Evolutionary conservation across 2,113 vertebrate genomes (phyloP).

Genomic region (Calyptommatus sinebrachiatus): DNA sequence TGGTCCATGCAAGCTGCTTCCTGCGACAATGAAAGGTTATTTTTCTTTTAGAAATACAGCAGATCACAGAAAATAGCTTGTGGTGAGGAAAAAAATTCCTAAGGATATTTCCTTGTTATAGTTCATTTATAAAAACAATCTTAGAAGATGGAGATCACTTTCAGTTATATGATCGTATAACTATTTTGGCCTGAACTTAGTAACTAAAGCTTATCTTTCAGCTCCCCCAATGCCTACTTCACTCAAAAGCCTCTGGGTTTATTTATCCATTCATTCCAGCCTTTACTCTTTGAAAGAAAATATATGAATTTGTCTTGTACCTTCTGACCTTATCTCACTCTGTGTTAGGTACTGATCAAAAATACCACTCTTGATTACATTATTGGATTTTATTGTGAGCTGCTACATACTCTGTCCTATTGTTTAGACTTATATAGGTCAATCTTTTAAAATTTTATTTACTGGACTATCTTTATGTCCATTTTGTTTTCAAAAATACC

Average conservation of each 20-base stretch:
- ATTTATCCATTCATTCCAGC: neutral
- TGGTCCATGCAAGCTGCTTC: neutral
- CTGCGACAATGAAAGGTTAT: neutral
- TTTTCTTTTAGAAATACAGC: constrained; percentile 8
- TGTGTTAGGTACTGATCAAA: neutral
- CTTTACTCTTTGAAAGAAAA: neutral
- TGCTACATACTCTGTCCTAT: too few species aligned
- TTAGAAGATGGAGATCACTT: neutral
- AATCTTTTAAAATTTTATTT: too few species aligned
- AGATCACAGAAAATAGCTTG: neutral
- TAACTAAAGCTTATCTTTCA: neutral
- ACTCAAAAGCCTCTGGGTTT: neutral
- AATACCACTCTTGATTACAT: neutral
- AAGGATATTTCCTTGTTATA: neutral
- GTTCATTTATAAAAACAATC: neutral
- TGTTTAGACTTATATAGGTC: too few species aligned
- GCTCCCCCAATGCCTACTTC: neutral
- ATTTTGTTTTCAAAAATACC: too few species aligned
- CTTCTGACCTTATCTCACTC: neutral
- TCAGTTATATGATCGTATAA: neutral
- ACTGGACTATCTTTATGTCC: too few species aligned
- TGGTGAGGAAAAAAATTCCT: neutral
- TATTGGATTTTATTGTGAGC: too few species aligned
- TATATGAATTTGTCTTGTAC: neutral
- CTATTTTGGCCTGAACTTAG: too few species aligned